Percentiles rank a stretch among this genome's conserved stretches.
These are phyloP conservation scores for Blennius ocellaris DNA, from an alignment of 2,113 vertebrate genomes.

Conservation along the genomic window DNA sequence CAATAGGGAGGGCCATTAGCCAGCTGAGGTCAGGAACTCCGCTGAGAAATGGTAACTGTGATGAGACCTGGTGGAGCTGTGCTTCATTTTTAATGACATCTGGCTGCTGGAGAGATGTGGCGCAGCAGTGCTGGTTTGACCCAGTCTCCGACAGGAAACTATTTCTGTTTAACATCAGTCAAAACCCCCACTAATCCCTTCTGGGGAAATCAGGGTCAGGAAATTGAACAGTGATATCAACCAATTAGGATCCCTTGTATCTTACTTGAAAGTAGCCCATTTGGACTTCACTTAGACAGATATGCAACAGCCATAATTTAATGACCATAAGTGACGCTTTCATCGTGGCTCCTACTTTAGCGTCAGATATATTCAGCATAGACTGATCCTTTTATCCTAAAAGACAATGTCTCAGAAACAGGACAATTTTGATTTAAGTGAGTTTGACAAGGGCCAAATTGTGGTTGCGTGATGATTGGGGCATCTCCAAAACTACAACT, in stretches of 20 bases:
- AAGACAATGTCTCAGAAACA: too few relatives aligned
- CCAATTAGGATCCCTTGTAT: not conserved
- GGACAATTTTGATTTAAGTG: too few relatives aligned
- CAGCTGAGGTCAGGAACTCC: conserved; percentile 55
- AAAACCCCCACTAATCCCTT: conserved; percentile 34
- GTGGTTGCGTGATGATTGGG: too few relatives aligned
- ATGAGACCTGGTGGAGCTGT: conserved; percentile 42
- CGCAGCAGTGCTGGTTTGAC: conserved; percentile 21
- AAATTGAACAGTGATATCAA: conserved; percentile 6
- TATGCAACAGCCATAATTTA: too few relatives aligned
- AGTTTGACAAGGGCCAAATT: too few relatives aligned
- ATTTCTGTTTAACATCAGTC: conserved; percentile 21
- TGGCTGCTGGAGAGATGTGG: conserved; percentile 20
- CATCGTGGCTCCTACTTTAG: too few relatives aligned
- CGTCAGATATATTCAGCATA: too few relatives aligned
- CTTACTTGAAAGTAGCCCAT: conserved; percentile 5
- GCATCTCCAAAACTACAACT: too few relatives aligned
- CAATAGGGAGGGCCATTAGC: conserved; percentile 34
- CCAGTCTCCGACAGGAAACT: conserved; percentile 3
- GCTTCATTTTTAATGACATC: conserved; percentile 71
- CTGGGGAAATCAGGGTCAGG: conserved; percentile 14
- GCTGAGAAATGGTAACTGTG: conserved; percentile 10
- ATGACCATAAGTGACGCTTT: too few relatives aligned
- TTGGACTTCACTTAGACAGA: conserved; percentile 1
- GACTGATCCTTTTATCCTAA: too few relatives aligned